Conservation (phyloP, 2,888 invertebrate genomes). For the Noctua comes region DNA sequence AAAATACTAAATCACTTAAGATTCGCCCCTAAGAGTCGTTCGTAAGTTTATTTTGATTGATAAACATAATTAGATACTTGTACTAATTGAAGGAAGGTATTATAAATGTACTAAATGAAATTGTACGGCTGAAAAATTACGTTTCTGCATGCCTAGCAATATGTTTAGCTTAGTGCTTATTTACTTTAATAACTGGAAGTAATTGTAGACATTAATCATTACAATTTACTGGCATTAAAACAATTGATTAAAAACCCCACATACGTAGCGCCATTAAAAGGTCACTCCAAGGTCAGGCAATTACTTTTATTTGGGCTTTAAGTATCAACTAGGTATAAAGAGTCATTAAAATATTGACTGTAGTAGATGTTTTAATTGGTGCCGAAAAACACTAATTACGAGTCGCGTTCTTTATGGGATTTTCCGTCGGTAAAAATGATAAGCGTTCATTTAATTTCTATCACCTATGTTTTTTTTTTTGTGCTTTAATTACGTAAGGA, state of each 20-base stretch:
- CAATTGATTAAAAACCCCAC: neutral
- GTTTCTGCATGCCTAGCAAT: neutral
- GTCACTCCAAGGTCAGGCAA: neutral
- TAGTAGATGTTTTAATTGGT: neutral
- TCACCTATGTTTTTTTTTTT: neutral
- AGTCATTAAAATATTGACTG: neutral
- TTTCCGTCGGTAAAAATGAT: neutral
- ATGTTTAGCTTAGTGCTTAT: neutral
- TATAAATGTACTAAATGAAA: slow-evolving; percentile 11
- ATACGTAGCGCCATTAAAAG: neutral
- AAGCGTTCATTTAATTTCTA: neutral
- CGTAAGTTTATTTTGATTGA: neutral
- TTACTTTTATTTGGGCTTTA: neutral
- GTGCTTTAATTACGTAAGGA: neutral
- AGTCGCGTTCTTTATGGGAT: neutral
- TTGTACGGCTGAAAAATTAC: slow-evolving; percentile 10
- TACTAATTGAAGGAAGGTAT: neutral
- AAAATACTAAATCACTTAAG: neutral
- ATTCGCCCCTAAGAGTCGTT: neutral
- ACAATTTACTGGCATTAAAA: neutral
- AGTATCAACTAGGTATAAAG: neutral
- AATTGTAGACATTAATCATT: slow-evolving; percentile 1
- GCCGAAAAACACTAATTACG: neutral
- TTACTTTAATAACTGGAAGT: slow-evolving; percentile 12
- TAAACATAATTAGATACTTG: neutral